phyloP scores from a whole-genome alignment of 2,888 invertebrate species.

The Apomyelois bistriatella region DNA sequence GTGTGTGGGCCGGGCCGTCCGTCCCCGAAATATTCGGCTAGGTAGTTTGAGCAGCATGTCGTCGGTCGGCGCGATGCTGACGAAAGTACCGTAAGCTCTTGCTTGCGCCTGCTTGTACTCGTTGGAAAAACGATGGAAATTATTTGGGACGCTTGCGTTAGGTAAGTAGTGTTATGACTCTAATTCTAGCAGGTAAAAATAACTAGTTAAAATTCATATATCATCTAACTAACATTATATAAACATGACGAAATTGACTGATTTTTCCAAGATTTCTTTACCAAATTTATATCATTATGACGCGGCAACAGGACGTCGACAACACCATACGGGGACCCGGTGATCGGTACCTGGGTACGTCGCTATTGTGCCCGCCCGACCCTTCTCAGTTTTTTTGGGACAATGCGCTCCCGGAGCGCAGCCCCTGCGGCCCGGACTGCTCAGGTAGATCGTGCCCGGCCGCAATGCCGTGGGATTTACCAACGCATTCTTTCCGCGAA shows the following conservation, averaged over 20 bases:
- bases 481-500: constrained; percentile 38
- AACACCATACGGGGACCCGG: constrained; percentile 31
- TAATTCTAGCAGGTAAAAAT: too few relatives aligned
- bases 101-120: constrained; percentile 24
- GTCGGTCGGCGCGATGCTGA: constrained; percentile 28
- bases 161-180: neutral
- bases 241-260: too few relatives aligned
- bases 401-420: constrained; percentile 59
- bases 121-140: constrained; percentile 28
- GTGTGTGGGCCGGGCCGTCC: too few relatives aligned
- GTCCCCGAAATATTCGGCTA: constrained; percentile 30
- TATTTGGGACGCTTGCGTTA: constrained; percentile 12
- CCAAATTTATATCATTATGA: constrained; percentile 3
- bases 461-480: constrained; percentile 52
- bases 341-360: constrained; percentile 40
- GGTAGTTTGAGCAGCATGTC: constrained; percentile 27
- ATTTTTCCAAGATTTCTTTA: neutral
- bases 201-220: neutral
- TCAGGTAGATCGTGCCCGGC: constrained; percentile 64
- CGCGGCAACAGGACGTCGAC: constrained; percentile 11
- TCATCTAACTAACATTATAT: too few relatives aligned
- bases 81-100: constrained; percentile 60
- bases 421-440: constrained; percentile 47
- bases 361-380: constrained; percentile 58
- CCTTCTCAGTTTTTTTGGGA: constrained; percentile 69